These are phyloP conservation scores for Chrysotoxum bicinctum DNA, from an alignment of 2,888 invertebrate species.

Conservation along the genomic window DNA sequence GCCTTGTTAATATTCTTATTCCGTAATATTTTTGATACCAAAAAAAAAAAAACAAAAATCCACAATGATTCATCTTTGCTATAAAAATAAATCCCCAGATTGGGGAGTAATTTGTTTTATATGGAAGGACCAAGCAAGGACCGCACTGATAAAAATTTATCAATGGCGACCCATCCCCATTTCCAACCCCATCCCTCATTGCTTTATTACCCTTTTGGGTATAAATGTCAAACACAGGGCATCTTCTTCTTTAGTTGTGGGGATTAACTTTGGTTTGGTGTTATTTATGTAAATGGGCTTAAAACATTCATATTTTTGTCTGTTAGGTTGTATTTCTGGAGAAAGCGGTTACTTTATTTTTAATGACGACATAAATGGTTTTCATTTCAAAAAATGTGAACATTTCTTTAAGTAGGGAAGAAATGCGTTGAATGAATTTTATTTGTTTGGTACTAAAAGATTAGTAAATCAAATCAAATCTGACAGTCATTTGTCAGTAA, in stretches of 20 bases:
- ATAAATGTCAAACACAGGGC: not conserved
- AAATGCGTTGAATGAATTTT: too few relatives aligned
- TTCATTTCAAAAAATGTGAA: too few relatives aligned
- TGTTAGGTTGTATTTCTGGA: not conserved
- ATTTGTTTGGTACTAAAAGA: too few relatives aligned
- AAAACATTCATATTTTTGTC: not conserved
- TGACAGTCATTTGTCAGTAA: too few relatives aligned
- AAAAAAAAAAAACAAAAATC: not conserved
- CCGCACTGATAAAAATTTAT: conserved; percentile 30
- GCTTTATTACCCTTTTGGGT: conserved; percentile 39
- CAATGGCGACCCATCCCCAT: too few relatives aligned
- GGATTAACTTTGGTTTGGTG: not conserved
- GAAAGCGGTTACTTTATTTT: not conserved
- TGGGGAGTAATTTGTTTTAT: conserved; percentile 15
- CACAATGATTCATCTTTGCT: not conserved
- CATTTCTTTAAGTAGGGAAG: too few relatives aligned
- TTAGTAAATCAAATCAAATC: too few relatives aligned
- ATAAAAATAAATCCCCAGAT: conserved; percentile 13
- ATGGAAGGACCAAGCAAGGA: not conserved
- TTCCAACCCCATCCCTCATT: conserved; percentile 30
- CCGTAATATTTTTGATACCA: not conserved
- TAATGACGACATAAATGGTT: too few relatives aligned
- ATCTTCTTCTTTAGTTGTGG: conserved; percentile 3
- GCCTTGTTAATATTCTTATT: conserved; percentile 5
- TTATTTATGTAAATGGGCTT: conserved; percentile 22